Evolutionary conservation across 2,888 invertebrate species (phyloP), one percentile per base, ranked within the genome.

Genomic region (Morpho helenor): DNA sequence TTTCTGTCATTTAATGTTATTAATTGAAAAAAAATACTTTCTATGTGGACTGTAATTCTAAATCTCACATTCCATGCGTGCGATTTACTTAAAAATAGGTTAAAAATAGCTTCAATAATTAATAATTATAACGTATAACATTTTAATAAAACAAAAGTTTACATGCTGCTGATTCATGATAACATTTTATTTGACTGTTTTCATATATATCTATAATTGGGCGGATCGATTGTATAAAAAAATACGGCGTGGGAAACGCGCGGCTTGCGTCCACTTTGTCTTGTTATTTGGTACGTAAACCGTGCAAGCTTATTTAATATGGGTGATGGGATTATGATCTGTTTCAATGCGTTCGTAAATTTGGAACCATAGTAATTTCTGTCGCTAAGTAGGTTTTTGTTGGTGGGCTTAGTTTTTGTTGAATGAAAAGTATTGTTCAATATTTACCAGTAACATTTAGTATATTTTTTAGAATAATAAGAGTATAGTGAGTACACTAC

Each of bases 241-340:
- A 72, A 68, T 62, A 65, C 52, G 60, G 65, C 73, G 75, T 76
- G 76, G 72, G 76, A 77, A 72, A 59, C 57, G 64, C 62, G 57
- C 71, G 61, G 60, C 44, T 47, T 60, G 66, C 65, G 68, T 68
- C 72, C 72, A 68, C 68, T 71, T 67, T 67, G 65, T 68, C 65
- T 68, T 69, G 63, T 71, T 68, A 61, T 66, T 57, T 59, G 65
- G 39, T 49, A 58, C 50, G 58, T 55, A 58, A 53, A 62, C 65
- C 59, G 58, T 16, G 39, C 45, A 63, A 60, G 62, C 66, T 62
- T 68, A 66, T 68, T 69, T 68, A 67, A 68, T 68, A 66, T 66
- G 61, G 63, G 63, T 64, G 65, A 66, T 68, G 58, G 67, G 65
- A 68, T 68, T 68, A 64, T 65, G 66, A 66, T 66, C 59, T 61